A percentile compares a stretch with the other conserved stretches of the same genome.
Evolutionary conservation across 2,888 invertebrate genomes (phyloP).

Genomic region (Cheilosia soror): DNA sequence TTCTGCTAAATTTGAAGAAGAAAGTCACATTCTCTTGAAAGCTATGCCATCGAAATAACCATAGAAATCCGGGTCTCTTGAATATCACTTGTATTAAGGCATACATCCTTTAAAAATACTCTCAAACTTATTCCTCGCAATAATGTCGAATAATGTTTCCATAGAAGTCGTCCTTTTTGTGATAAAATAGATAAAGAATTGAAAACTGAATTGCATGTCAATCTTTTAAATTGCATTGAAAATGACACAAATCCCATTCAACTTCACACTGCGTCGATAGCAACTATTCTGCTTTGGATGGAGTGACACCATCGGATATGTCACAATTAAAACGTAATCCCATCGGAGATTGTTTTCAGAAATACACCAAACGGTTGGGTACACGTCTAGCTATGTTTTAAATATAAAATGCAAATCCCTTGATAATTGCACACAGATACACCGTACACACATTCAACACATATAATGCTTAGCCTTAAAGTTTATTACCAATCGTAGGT

Average conservation of each 20-base stretch:
- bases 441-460: conserved; percentile 36
- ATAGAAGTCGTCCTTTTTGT: background rate
- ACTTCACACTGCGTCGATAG: conserved; percentile 4
- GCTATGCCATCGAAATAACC: too few relatives aligned
- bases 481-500: conserved; percentile 58
- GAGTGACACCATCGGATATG: conserved; percentile 27
- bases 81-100: too few relatives aligned
- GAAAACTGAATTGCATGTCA: conserved; percentile 28
- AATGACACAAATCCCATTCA: conserved; percentile 24
- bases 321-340: conserved; percentile 39
- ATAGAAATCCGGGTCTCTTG: too few relatives aligned
- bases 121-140: background rate
- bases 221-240: background rate
- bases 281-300: background rate
- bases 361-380: conserved; percentile 2
- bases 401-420: conserved; percentile 62
- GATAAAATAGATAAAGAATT: background rate
- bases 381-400: conserved; percentile 3
- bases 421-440: conserved; percentile 40
- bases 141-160: background rate
- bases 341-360: conserved; percentile 27
- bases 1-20: too few relatives aligned
- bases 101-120: too few relatives aligned
- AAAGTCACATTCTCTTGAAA: too few relatives aligned
- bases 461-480: conserved; percentile 53